These are phyloP conservation scores for Himalopsyche kuldschensis DNA, from an alignment of 2,888 invertebrate genomes.

Conservation along the genomic window DNA sequence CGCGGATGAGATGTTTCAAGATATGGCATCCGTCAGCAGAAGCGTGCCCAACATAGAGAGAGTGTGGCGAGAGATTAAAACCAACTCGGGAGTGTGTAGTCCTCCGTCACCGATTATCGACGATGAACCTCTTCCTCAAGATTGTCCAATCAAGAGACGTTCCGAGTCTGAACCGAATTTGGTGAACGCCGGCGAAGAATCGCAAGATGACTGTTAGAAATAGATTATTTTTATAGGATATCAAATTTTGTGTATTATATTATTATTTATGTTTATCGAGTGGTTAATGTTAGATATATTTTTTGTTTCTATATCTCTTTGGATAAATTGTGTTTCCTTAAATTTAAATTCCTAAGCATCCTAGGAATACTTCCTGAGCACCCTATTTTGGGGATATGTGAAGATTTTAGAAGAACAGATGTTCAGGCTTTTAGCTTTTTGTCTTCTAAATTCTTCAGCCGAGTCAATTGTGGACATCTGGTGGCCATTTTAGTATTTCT, in stretches of 20 bases:
- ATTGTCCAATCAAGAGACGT: constrained; percentile 57
- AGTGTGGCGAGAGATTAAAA: constrained; percentile 41
- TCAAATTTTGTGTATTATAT: neutral
- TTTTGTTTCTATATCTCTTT: neutral
- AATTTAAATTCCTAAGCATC: too few species aligned
- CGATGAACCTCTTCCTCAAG: constrained; percentile 41
- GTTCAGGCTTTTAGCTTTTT: too few species aligned
- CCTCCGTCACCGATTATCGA: constrained; percentile 34
- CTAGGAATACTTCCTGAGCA: too few species aligned
- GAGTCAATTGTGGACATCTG: too few species aligned
- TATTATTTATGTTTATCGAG: neutral
- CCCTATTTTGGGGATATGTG: too few species aligned
- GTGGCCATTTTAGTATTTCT: too few species aligned
- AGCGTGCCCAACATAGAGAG: constrained; percentile 66
- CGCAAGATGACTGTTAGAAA: constrained; percentile 40
- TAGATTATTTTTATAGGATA: neutral
- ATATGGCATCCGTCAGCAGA: constrained; percentile 54
- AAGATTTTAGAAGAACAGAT: too few species aligned
- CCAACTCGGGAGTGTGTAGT: constrained; percentile 15
- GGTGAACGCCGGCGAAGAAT: constrained; percentile 54
- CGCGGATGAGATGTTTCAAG: constrained; percentile 43
- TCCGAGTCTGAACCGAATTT: constrained; percentile 69
- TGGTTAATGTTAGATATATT: neutral
- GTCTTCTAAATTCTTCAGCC: too few species aligned
- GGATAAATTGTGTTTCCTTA: too few species aligned